Evolutionary conservation across 2,113 vertebrate genomes (phyloP).

Genomic region (Kryptolebias marmoratus): DNA sequence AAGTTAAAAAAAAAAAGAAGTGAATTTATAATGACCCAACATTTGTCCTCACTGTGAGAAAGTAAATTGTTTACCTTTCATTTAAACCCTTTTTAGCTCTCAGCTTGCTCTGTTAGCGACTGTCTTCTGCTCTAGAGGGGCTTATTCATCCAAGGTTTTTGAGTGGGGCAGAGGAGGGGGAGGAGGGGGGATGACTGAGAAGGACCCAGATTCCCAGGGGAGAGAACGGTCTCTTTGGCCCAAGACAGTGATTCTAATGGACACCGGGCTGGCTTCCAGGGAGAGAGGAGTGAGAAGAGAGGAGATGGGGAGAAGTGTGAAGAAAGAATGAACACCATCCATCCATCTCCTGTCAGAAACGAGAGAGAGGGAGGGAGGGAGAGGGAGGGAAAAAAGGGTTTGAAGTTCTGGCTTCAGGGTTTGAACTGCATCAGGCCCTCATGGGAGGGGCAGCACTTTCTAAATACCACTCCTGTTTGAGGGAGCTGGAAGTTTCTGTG

Average conservation of each 20-base stretch:
- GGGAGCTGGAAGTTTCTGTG: constrained; percentile 21
- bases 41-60: not conserved
- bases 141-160: constrained; percentile 46
- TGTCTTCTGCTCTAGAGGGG: constrained; percentile 38
- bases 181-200: constrained; percentile 9
- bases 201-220: constrained; percentile 58
- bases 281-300: constrained; percentile 11
- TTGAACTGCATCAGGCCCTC: constrained; percentile 29
- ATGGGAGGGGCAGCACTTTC: constrained; percentile 22
- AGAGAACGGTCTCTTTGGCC: constrained; percentile 64
- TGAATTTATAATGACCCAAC: too few relatives aligned
- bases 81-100: not conserved
- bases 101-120: constrained; percentile 29
- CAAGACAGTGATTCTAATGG: constrained; percentile 65
- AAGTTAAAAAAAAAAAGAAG: too few relatives aligned
- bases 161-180: not conserved
- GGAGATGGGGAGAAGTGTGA: constrained; percentile 12
- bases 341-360: constrained; percentile 65
- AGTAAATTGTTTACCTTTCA: not conserved
- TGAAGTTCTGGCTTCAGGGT: constrained; percentile 51
- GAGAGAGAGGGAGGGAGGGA: not conserved
- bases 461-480: constrained; percentile 32
- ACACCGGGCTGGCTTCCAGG: constrained; percentile 71
- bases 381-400: constrained; percentile 21
- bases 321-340: constrained; percentile 74